Conservation (phyloP, 1,140 invertebrate species). For the Lutraria rhynchaena region DNA sequence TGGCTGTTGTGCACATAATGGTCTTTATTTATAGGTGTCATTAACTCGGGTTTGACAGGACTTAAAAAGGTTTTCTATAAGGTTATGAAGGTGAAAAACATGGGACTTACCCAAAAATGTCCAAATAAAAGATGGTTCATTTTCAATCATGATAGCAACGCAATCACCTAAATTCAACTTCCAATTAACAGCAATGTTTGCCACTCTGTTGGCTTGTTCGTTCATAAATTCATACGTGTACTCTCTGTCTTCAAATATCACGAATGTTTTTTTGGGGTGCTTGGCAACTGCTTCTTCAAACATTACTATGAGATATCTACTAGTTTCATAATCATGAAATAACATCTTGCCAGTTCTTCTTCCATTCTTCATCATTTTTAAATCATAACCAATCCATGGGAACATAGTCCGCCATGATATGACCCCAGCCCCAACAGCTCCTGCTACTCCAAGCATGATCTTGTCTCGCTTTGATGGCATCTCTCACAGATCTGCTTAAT, state of each 20-base stretch:
- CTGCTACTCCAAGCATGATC: constrained; percentile 44
- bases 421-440: constrained; percentile 42
- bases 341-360: constrained; percentile 14
- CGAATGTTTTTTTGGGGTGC: constrained; percentile 62
- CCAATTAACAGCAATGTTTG: constrained; percentile 64
- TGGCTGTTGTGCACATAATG: too few relatives aligned
- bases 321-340: constrained; percentile 25
- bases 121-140: constrained; percentile 77
- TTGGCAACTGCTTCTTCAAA: constrained; percentile 70
- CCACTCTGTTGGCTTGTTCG: constrained; percentile 72
- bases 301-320: constrained; percentile 65
- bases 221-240: constrained; percentile 74
- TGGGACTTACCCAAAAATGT: constrained; percentile 77
- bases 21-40: too few relatives aligned
- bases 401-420: constrained; percentile 63
- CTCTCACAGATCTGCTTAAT: too few relatives aligned
- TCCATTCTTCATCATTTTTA: constrained; percentile 55
- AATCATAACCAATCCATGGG: constrained; percentile 67
- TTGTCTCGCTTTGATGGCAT: constrained; percentile 56
- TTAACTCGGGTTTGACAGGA: too few relatives aligned
- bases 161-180: constrained; percentile 67
- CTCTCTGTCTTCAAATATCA: constrained; percentile 72
- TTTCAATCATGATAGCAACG: constrained; percentile 72
- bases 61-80: too few relatives aligned
- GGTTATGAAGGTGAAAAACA: too few relatives aligned